phyloP scores from a whole-genome alignment of 2,797 vertebrate species.

The Crocidura indochinensis region DNA sequence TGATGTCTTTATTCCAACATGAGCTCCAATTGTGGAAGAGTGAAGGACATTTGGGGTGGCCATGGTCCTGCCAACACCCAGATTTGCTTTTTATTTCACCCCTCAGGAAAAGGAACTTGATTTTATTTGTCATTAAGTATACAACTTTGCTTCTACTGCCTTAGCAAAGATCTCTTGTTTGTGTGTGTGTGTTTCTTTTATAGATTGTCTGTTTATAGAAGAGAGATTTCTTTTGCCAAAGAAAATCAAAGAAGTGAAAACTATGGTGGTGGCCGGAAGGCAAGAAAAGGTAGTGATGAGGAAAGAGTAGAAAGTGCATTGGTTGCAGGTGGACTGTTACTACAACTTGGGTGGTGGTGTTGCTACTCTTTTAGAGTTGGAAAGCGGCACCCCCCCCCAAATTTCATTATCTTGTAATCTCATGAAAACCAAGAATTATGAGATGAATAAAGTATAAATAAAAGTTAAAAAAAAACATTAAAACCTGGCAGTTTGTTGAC shows the following conservation, averaged over 20 bases:
- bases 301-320: too few species aligned
- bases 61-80: accelerated
- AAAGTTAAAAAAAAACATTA: too few species aligned
- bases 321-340: too few species aligned
- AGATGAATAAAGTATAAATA: too few species aligned
- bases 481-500: too few species aligned
- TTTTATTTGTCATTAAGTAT: background rate
- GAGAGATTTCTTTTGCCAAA: slow-evolving; percentile 14
- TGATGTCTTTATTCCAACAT: background rate
- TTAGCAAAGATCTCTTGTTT: background rate
- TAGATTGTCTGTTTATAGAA: background rate
- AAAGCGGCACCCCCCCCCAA: too few species aligned
- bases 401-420: too few species aligned
- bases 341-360: too few species aligned
- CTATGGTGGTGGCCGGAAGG: background rate
- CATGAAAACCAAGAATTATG: too few species aligned
- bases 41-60: background rate
- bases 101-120: background rate
- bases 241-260: too few species aligned
- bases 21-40: background rate
- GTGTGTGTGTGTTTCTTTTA: background rate
- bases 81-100: background rate
- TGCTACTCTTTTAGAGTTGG: too few species aligned
- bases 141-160: background rate
- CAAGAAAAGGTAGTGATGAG: too few species aligned